Evolutionary conservation across 2,797 vertebrate genomes (phyloP).

Genomic region (Oreonectes daqikongensis): DNA sequence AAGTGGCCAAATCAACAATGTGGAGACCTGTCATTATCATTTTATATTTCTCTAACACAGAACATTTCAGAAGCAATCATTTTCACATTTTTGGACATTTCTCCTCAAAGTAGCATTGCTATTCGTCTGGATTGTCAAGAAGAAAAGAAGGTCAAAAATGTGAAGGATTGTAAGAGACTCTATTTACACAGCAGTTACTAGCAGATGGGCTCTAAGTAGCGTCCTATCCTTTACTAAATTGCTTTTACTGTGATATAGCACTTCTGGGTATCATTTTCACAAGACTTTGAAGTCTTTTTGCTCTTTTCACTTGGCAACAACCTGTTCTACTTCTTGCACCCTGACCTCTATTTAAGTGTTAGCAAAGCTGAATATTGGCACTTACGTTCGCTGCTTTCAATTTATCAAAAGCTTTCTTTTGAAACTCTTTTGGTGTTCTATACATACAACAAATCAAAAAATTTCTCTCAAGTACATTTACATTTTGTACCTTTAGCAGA

Average conservation of each 20-base stretch:
- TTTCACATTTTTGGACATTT: slow-evolving; percentile 8
- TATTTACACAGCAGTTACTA: slow-evolving; percentile 38
- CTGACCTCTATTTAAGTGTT: slow-evolving; percentile 32
- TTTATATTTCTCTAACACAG: neutral
- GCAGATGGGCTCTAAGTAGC: slow-evolving; percentile 45
- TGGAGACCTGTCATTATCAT: neutral
- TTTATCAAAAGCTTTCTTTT: slow-evolving; percentile 1
- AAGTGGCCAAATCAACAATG: neutral
- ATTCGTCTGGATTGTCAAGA: slow-evolving; percentile 11
- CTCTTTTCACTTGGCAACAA: slow-evolving; percentile 23
- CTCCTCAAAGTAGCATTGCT: slow-evolving; percentile 9
- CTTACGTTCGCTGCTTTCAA: slow-evolving; percentile 18
- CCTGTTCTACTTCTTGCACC: slow-evolving; percentile 37
- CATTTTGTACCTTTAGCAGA: no score
- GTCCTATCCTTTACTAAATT: slow-evolving; percentile 39
- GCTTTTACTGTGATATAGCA: slow-evolving; percentile 45
- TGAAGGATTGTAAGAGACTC: slow-evolving; percentile 17
- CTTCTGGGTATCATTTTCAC: slow-evolving; percentile 45
- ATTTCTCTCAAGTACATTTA: no score
- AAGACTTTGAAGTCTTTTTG: slow-evolving; percentile 47
- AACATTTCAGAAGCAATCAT: neutral
- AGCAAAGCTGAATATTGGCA: slow-evolving; percentile 9
- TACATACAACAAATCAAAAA: no score
- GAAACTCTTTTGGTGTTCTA: neutral
- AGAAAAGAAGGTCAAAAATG: slow-evolving; percentile 33